These are phyloP conservation scores for Bombus waltoni DNA, from an alignment of 1,140 invertebrate genomes.

Conservation along the genomic window DNA sequence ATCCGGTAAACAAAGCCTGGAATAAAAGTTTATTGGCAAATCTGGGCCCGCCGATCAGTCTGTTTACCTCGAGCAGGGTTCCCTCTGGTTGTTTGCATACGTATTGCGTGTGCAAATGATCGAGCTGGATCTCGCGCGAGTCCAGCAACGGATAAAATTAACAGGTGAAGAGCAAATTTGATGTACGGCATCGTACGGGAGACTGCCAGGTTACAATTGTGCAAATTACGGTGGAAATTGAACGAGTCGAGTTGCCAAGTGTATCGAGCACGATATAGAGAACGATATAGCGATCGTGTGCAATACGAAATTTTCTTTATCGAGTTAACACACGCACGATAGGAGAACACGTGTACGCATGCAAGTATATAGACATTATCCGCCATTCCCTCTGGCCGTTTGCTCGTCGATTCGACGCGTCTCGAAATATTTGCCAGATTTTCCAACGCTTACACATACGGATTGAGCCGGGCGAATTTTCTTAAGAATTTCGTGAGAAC, in stretches of 20 bases:
- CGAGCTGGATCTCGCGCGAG: neutral
- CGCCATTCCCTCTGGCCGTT: slow-evolving; percentile 57
- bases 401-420: slow-evolving; percentile 47
- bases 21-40: slow-evolving; percentile 41
- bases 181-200: neutral
- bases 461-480: neutral
- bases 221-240: neutral
- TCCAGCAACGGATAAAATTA: slow-evolving; percentile 35
- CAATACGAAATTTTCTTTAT: slow-evolving; percentile 17
- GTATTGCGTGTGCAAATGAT: slow-evolving; percentile 1
- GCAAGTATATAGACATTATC: slow-evolving; percentile 63
- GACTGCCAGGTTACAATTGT: neutral
- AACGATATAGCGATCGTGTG: neutral
- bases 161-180: slow-evolving; percentile 34
- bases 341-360: slow-evolving; percentile 11
- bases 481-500: neutral
- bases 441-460: slow-evolving; percentile 13
- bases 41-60: neutral
- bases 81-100: slow-evolving; percentile 21
- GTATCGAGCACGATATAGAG: neutral
- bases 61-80: slow-evolving; percentile 13
- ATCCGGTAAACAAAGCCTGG: slow-evolving; percentile 11
- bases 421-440: slow-evolving; percentile 56
- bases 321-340: slow-evolving; percentile 6
- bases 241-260: neutral